A percentile compares a stretch with the other conserved stretches of the same genome.
phyloP scores from a whole-genome alignment of 2,888 invertebrate species.

The Leucophenga maculata region DNA sequence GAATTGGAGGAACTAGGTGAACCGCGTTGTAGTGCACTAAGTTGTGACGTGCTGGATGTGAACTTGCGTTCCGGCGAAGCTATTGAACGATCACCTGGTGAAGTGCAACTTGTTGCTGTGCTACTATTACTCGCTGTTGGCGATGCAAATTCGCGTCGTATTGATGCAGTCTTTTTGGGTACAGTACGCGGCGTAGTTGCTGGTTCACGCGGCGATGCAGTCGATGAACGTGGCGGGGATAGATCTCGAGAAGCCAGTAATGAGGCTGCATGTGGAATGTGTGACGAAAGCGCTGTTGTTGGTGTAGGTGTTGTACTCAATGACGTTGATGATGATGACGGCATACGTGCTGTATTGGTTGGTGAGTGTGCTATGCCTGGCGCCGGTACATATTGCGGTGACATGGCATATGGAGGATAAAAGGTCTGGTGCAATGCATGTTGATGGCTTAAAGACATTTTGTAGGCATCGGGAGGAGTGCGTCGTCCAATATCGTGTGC shows the following conservation, averaged over 20 bases:
- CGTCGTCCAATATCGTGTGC: slow-evolving; percentile 59
- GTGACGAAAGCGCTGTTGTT: slow-evolving; percentile 42
- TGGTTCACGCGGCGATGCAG: slow-evolving; percentile 62
- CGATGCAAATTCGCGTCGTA: slow-evolving; percentile 73
- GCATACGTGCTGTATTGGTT: slow-evolving; percentile 33
- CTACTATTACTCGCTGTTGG: slow-evolving; percentile 64
- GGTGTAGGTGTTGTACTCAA: slow-evolving; percentile 38
- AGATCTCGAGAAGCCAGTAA: slow-evolving; percentile 48
- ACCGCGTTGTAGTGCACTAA: slow-evolving; percentile 57
- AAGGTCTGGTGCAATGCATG: slow-evolving; percentile 58
- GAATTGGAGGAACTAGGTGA: slow-evolving; percentile 51
- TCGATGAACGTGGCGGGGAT: slow-evolving; percentile 64
- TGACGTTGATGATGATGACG: slow-evolving; percentile 39
- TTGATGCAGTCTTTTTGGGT: slow-evolving; percentile 72
- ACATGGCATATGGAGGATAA: slow-evolving; percentile 64
- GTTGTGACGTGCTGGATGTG: slow-evolving; percentile 6
- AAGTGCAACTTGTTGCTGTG: slow-evolving; percentile 54
- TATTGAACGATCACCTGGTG: slow-evolving; percentile 60
- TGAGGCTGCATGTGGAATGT: slow-evolving; percentile 55
- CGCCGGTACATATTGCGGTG: slow-evolving; percentile 57
- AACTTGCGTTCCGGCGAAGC: slow-evolving; percentile 59
- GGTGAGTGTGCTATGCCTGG: slow-evolving; percentile 38
- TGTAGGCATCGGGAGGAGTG: slow-evolving; percentile 57
- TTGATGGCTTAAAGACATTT: slow-evolving; percentile 51
- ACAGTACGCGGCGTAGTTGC: slow-evolving; percentile 69